phyloP scores from a whole-genome alignment of 2,797 vertebrate species.

The Rhinogobio ventralis region DNA sequence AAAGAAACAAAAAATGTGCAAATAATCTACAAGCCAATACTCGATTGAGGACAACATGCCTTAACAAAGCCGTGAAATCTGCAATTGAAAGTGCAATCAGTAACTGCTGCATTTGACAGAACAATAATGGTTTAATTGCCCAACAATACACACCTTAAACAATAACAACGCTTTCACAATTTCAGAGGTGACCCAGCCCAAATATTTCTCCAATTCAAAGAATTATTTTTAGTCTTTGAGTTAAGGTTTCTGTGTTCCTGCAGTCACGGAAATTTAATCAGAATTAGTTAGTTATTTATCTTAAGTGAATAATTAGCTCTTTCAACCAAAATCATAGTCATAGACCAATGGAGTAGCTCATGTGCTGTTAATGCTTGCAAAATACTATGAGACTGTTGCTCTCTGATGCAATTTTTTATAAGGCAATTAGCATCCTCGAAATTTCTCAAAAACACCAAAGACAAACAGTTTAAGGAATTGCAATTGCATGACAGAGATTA shows the following conservation, averaged over 20 bases:
- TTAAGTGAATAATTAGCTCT: neutral
- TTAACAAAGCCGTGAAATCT: conserved; percentile 1
- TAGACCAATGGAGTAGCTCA: neutral
- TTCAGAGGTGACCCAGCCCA: conserved; percentile 1
- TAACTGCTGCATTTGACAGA: neutral
- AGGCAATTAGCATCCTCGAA: conserved; percentile 13
- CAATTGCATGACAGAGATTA: neutral
- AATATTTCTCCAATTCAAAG: neutral
- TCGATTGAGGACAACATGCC: neutral
- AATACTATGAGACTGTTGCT: neutral
- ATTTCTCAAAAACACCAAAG: neutral
- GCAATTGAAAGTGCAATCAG: neutral
- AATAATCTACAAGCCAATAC: neutral
- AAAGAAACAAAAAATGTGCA: neutral
- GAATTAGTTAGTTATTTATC: no score
- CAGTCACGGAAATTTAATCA: neutral
- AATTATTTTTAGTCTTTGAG: neutral
- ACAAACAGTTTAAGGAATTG: neutral
- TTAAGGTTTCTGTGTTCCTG: neutral
- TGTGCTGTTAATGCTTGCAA: neutral
- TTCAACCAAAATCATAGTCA: neutral
- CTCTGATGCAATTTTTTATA: neutral
- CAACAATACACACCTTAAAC: conserved; percentile 10
- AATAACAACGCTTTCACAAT: neutral
- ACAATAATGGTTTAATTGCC: neutral